These are phyloP conservation scores for Torymus texanus DNA, from an alignment of 2,888 invertebrate species.

Conservation along the genomic window DNA sequence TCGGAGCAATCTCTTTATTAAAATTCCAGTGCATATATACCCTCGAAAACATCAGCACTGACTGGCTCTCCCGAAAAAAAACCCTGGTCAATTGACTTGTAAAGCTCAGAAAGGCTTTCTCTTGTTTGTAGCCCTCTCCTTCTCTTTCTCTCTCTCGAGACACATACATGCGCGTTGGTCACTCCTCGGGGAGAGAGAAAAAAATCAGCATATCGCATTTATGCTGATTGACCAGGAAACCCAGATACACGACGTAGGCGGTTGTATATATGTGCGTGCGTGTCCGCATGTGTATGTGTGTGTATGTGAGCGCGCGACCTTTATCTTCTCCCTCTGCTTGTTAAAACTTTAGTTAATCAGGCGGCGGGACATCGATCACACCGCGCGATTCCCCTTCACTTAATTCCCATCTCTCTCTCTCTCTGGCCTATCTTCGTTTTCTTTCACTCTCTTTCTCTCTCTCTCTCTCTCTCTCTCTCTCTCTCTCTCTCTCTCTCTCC, in stretches of 20 bases:
- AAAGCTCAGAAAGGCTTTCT: slow-evolving; percentile 60
- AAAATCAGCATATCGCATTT: slow-evolving; percentile 61
- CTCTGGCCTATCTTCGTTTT: not conserved
- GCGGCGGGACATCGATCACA: slow-evolving; percentile 72
- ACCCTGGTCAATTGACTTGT: slow-evolving; percentile 62
- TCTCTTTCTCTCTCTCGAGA: slow-evolving; percentile 34
- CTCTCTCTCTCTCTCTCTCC: not conserved
- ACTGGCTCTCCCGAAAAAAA: slow-evolving; percentile 13
- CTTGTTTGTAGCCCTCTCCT: not conserved
- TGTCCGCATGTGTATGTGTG: too few relatives aligned
- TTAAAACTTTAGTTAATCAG: slow-evolving; percentile 74
- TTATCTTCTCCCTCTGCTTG: slow-evolving; percentile 64
- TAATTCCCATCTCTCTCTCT: slow-evolving; percentile 64
- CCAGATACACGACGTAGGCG: slow-evolving; percentile 66
- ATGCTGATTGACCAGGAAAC: slow-evolving; percentile 68
- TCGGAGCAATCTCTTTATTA: not conserved
- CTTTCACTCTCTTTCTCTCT: slow-evolving; percentile 11
- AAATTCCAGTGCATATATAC: not conserved
- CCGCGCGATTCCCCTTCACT: slow-evolving; percentile 66
- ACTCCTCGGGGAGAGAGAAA: slow-evolving; percentile 51
- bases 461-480: slow-evolving; percentile 2
- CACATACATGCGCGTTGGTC: slow-evolving; percentile 16
- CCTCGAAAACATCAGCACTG: not conserved
- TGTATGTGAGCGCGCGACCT: slow-evolving; percentile 27
- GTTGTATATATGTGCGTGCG: not conserved